Evolutionary conservation across 2,888 invertebrate genomes (phyloP), one percentile per base, ranked within the genome.

Genomic region (Linnaemya tessellans): DNA sequence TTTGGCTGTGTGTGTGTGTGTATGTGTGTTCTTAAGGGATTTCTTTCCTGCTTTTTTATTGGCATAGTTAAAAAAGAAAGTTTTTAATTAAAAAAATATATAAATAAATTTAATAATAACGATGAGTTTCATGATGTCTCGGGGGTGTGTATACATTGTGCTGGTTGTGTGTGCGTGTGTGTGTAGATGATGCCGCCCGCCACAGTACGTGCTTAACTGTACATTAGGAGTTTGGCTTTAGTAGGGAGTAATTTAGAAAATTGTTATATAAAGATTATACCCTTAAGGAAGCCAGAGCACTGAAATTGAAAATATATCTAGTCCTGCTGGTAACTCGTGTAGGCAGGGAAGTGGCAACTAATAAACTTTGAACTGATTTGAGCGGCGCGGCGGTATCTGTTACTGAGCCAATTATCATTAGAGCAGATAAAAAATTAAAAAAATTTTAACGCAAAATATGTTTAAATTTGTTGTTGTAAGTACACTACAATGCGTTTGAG

Each of bases 31-130:
- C 74, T 67, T 67, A 60, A 74, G 67, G 58, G 73, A 73, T 56
- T 73, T 60, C 65, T 49, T 73, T 49, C 5, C 20, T 18, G 22
- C 18, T 64, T 82, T 38, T 64, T 82, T 77, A 82, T 82, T 70
- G 70, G 35, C 62, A 64, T 49, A 77, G 70, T 77, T 82, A 75
- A 77, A 77, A 68, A 77, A 70, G 58, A 75, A 81, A 82, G 64
- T 77, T 82, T 82, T 71, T 82, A 77, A 82, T 71, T 82, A 77
- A 74, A 77, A 77, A 77, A 82, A 77, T 58, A 74, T 60, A 60
- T 60, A 68, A 60, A 71, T 77, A 77, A 77, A 82, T 71, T 71
- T 77, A 64, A 82, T 82, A 77, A 70, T 77, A 82, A 77, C 41
- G 77, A 82, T 67, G 67, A 60, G 67, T 80, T 74, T 80, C 60